Evolutionary conservation across 2,888 invertebrate species (phyloP).

Genomic region (Papilio gigon): DNA sequence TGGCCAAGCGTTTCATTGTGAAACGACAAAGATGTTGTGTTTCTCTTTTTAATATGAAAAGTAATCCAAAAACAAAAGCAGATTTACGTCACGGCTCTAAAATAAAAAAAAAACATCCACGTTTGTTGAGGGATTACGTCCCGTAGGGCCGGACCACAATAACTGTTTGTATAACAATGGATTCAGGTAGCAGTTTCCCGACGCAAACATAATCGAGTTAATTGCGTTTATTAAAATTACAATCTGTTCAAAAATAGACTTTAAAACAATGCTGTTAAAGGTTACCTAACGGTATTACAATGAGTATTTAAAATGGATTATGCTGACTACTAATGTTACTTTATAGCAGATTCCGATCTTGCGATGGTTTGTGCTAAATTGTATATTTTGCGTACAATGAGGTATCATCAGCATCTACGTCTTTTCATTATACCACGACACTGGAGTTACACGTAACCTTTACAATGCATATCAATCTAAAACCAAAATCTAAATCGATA

Average conservation of each 20-base stretch:
- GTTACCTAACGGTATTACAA: neutral
- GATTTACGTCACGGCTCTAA: slow-evolving; percentile 73
- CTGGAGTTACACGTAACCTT: neutral
- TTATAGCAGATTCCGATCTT: neutral
- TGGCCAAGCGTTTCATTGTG: slow-evolving; percentile 19
- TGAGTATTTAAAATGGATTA: neutral
- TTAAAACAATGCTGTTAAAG: slow-evolving; percentile 34
- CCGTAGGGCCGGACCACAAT: slow-evolving; percentile 65
- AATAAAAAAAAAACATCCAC: slow-evolving; percentile 64
- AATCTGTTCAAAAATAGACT: slow-evolving; percentile 45
- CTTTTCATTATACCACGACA: neutral
- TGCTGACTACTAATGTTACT: slow-evolving; percentile 8
- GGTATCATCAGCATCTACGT: neutral
- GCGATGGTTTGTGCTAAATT: slow-evolving; percentile 17
- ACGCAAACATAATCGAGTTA: slow-evolving; percentile 54
- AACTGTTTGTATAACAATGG: slow-evolving; percentile 66
- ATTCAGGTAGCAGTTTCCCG: slow-evolving; percentile 72
- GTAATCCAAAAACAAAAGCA: slow-evolving; percentile 61
- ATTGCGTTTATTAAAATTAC: slow-evolving; percentile 43
- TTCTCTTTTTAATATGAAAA: slow-evolving; percentile 47
- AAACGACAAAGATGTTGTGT: slow-evolving; percentile 34
- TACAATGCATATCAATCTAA: neutral
- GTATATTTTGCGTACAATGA: slow-evolving; percentile 5
- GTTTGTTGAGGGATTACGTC: slow-evolving; percentile 73
- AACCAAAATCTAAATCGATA: neutral